Evolutionary conservation across 2,113 vertebrate genomes (phyloP).

Genomic region (Genyomyrus donnyi): DNA sequence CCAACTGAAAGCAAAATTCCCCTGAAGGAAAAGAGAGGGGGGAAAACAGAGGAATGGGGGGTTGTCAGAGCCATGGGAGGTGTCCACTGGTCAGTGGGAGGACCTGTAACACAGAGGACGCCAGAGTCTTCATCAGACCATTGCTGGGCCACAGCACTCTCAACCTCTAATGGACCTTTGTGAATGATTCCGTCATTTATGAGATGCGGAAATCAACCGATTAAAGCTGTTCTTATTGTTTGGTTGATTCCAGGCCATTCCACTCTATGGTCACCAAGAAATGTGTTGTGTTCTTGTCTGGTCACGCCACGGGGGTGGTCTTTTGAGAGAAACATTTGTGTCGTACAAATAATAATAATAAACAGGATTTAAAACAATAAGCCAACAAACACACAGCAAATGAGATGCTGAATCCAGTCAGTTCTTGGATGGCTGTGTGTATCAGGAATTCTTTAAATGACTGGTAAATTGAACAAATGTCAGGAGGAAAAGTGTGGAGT

Average conservation of each 20-base stretch:
- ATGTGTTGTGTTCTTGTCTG: not conserved
- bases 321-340: not conserved
- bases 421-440: not conserved
- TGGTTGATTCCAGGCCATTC: not conserved
- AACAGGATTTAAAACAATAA: not conserved
- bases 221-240: not conserved
- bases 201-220: not conserved
- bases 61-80: slow-evolving; percentile 68
- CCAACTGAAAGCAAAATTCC: slow-evolving; percentile 39
- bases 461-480: not conserved
- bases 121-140: slow-evolving; percentile 44
- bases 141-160: not conserved
- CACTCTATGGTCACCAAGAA: not conserved
- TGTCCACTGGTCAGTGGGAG: slow-evolving; percentile 52
- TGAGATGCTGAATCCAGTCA: not conserved
- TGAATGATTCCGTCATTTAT: not conserved
- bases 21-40: slow-evolving; percentile 64
- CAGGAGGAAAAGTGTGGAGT: not conserved
- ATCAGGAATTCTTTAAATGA: not conserved
- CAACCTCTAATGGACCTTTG: not conserved
- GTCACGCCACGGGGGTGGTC: not conserved
- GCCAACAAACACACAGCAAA: no score
- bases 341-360: not conserved
- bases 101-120: slow-evolving; percentile 54
- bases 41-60: slow-evolving; percentile 54